These are phyloP conservation scores for Baronia brevicornis DNA, from an alignment of 2,888 invertebrate species.

Conservation along the genomic window DNA sequence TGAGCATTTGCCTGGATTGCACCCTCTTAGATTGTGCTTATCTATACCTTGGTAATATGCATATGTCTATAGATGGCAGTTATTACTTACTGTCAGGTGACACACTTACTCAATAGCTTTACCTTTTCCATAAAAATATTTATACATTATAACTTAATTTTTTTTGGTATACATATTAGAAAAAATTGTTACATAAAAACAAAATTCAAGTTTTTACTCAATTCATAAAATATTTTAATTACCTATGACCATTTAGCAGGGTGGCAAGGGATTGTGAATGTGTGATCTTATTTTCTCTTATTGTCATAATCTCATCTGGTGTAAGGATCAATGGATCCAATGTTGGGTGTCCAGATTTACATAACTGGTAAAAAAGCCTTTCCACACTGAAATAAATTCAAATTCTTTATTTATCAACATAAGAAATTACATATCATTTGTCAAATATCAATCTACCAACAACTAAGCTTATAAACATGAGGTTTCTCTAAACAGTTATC, in stretches of 20 bases:
- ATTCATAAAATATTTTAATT: conserved; percentile 25
- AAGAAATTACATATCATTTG: no score
- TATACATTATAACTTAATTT: no score
- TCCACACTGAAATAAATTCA: conserved; percentile 88
- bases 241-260: conserved; percentile 92
- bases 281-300: conserved; percentile 85
- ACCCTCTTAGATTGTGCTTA: no score
- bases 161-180: background rate
- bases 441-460: no score
- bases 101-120: no score
- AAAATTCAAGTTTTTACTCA: background rate
- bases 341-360: conserved; percentile 89
- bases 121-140: no score
- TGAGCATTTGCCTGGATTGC: no score
- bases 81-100: no score
- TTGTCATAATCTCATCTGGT: conserved; percentile 83
- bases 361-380: conserved; percentile 89
- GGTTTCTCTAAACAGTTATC: no score
- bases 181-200: conserved; percentile 1
- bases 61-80: no score
- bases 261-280: conserved; percentile 89
- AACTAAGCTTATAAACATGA: no score
- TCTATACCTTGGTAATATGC: no score
- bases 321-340: conserved; percentile 90
- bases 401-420: background rate